Evolutionary conservation across 1,140 invertebrate species (phyloP), one percentile per base, ranked within the genome.

Genomic region (Cataglyphis hispanica): DNA sequence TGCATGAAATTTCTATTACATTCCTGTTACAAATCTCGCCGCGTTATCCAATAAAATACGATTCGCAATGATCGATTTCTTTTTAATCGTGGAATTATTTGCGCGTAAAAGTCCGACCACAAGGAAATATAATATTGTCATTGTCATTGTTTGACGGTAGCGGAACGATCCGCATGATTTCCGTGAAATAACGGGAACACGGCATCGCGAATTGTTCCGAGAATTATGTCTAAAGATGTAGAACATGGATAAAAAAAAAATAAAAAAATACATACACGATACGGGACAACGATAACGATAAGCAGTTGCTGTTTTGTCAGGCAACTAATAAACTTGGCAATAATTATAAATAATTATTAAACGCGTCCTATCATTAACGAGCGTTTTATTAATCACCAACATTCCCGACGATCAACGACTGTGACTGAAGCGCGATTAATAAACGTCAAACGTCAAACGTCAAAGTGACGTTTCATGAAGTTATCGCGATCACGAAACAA

Each of bases 271-370:
- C 16, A 7, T n/a, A 37, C n/a, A 31, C 31, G 25, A 70, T 16
- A 43, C 56, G 83, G 27, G 78, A 84, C 58, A 64, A 8, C 11
- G 27, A 6, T 56, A 22, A 5, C 22, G 46, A 60, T 27, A 37
- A 60, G 10, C 25, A 66, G 25, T 19, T 25, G 40, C 22, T 27
- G 40, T 11, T 43, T 43, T 43, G 27, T 34, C 50, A 2, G 60
- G 46, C 56, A 31, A 25, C 22, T 67, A 86, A 87, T 78, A 31
- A 22, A 13, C 10, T 50, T 16, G 8, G 10, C 1, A 5, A 60
- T 74, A 80, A 85, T 78, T 75, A 70, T 43, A 40, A 64, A 63
- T 69, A 80, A 50, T 89, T 87, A 43, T 66, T 64, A 46, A 84
- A 89, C 46, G 60, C 63, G 69, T 86, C 61, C 85, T 84, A 74